A percentile compares a stretch with the other conserved stretches of the same genome.
These are phyloP conservation scores for Menidia menidia DNA, from an alignment of 2,797 vertebrate species.

Conservation along the genomic window DNA sequence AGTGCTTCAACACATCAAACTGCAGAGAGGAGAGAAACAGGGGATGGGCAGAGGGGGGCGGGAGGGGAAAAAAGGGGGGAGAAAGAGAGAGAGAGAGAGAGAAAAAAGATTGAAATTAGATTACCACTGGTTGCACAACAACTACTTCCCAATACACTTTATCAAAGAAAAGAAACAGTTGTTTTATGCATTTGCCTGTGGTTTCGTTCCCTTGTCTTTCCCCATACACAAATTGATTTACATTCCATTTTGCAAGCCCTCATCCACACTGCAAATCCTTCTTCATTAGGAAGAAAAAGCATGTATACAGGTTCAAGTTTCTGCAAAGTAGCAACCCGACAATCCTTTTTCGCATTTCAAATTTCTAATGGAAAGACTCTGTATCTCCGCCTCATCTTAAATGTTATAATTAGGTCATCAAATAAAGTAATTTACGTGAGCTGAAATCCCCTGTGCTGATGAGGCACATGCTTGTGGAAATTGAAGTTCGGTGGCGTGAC, in stretches of 20 bases:
- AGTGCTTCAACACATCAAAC: constrained; percentile 68
- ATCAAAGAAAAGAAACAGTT: constrained; percentile 18
- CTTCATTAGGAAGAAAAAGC: too few relatives aligned
- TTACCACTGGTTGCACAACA: constrained; percentile 33
- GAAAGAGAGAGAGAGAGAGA: constrained; percentile 14
- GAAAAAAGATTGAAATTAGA: constrained; percentile 52
- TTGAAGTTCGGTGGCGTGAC: too few relatives aligned
- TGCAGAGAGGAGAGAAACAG: constrained; percentile 38
- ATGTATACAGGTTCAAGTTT: neutral
- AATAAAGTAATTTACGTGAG: too few relatives aligned
- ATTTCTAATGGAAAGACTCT: neutral
- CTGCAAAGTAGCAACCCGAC: too few relatives aligned
- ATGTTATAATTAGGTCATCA: too few relatives aligned
- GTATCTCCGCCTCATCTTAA: neutral
- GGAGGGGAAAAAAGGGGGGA: constrained; percentile 15
- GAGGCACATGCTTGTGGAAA: too few relatives aligned
- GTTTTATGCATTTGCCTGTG: constrained; percentile 17
- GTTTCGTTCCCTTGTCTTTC: too few relatives aligned
- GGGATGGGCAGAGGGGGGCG: constrained; percentile 14
- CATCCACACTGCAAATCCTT: too few relatives aligned
- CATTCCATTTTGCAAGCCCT: too few relatives aligned
- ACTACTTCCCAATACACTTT: constrained; percentile 49
- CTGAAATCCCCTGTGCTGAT: too few relatives aligned
- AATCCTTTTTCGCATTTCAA: too few relatives aligned
- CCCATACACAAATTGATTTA: too few relatives aligned